Evolutionary conservation across 2,113 vertebrate genomes (phyloP), one percentile per base, ranked within the genome.

Genomic region (Cisticola juncidis): DNA sequence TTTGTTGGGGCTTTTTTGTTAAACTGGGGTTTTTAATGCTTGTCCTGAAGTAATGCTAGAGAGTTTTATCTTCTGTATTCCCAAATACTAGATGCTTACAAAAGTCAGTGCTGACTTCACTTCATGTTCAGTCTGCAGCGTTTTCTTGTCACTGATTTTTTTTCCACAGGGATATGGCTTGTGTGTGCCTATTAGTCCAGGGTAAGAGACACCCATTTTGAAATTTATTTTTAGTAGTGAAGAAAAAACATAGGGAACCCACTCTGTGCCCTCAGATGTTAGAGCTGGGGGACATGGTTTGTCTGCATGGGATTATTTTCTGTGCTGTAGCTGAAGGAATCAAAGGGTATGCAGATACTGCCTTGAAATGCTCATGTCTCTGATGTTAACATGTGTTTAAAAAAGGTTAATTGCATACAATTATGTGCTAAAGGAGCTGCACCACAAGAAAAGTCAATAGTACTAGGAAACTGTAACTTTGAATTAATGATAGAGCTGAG

Each of bases 341-440:
- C 57, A 83, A 77, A 74, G 58, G 47, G 35, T 86, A 66, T 1
- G 2, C 31, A 81, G 79, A 70, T 71, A 66, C n/a, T 76, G 64
- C 91, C 86, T 94, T 90, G 76, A 82, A 94, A 87, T 54, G 73
- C 58, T 95, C 72, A 24, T 77, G 76, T 91, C 70, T 90, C 85
- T 82, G 86, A 81, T 96, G 91, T 79, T 92, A 97, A 84, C 85
- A 84, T 95, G 94, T 96, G 80, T 92, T 93, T 93, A 53, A 91
- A 84, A 92, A 96, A 96, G 90, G 88, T 95, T 96, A 96, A 97
- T 96, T 93, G 82, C 69, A 56, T 64, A n/a, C 80, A 87, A 95
- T 96, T 93, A 92, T 65, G 86, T 93, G 86, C 76, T 93, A 68
- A 95, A 94, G 82, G 65, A 91, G 51, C 74, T 95, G 81, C 56